Evolutionary conservation across 2,113 vertebrate species (phyloP).

Genomic region (Rafetus swinhoei): DNA sequence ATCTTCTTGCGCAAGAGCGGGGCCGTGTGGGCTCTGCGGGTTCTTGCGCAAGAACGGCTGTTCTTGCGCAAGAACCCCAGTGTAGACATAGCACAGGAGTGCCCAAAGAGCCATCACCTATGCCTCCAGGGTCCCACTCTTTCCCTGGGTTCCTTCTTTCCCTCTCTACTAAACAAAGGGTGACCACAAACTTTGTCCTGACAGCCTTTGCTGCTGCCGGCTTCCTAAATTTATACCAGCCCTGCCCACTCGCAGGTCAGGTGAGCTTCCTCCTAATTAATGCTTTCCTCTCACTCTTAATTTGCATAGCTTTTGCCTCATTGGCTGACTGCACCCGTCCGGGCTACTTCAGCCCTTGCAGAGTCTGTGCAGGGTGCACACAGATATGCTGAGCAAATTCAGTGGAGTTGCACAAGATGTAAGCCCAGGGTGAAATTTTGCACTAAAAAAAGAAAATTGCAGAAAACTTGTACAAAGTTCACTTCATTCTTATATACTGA

Average conservation of each 20-base stretch:
- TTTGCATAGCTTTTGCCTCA: neutral
- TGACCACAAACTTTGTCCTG: neutral
- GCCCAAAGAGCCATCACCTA: no score
- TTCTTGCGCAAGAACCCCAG: no score
- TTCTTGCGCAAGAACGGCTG: no score
- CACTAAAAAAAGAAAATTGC: neutral
- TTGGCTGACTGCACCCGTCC: neutral
- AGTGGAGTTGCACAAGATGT: neutral
- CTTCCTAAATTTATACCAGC: neutral
- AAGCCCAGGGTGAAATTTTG: neutral
- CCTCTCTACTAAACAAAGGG: neutral
- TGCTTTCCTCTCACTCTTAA: neutral
- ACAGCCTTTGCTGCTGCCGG: neutral
- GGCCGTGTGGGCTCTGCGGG: no score
- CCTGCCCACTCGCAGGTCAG: neutral
- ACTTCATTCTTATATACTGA: neutral
- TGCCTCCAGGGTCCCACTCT: no score
- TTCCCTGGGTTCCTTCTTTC: neutral
- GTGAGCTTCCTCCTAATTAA: neutral
- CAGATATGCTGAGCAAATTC: neutral
- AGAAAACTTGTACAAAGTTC: neutral
- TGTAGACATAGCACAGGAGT: no score
- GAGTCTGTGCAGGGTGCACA: neutral
- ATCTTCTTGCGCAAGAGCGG: no score
- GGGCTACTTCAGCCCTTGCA: neutral